Conservation (phyloP, 2,113 vertebrate species). For the Etheostoma cragini region DNA sequence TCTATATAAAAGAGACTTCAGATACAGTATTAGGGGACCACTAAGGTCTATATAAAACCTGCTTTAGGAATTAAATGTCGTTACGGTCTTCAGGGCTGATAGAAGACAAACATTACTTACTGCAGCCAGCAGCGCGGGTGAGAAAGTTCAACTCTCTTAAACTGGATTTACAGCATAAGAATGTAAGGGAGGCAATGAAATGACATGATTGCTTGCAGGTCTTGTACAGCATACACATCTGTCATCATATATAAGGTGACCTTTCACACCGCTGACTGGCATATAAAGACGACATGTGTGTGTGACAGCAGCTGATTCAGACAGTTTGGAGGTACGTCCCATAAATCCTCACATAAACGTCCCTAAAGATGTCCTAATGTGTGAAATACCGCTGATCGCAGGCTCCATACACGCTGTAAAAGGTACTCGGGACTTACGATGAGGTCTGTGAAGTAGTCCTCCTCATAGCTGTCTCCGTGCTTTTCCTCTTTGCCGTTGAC, state of each 20-base stretch:
- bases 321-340: neutral
- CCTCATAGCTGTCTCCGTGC: constrained; percentile 79
- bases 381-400: neutral
- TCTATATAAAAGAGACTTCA: too few relatives aligned
- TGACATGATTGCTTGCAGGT: neutral
- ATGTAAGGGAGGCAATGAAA: neutral
- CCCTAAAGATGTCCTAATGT: too few relatives aligned
- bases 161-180: neutral
- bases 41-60: too few relatives aligned
- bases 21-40: too few relatives aligned
- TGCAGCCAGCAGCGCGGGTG: neutral
- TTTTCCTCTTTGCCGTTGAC: constrained; percentile 82
- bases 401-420: neutral
- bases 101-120: neutral
- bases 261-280: neutral
- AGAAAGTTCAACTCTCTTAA: neutral
- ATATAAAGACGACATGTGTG: neutral
- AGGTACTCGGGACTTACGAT: constrained; percentile 73
- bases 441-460: constrained; percentile 86
- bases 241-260: constrained; percentile 26
- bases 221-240: too few relatives aligned
- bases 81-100: neutral
- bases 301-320: constrained; percentile 32
- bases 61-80: too few relatives aligned
- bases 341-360: constrained; percentile 23